These are phyloP conservation scores for Leptinotarsa undecemlineata DNA, from an alignment of 1,140 invertebrate genomes.

Conservation along the genomic window DNA sequence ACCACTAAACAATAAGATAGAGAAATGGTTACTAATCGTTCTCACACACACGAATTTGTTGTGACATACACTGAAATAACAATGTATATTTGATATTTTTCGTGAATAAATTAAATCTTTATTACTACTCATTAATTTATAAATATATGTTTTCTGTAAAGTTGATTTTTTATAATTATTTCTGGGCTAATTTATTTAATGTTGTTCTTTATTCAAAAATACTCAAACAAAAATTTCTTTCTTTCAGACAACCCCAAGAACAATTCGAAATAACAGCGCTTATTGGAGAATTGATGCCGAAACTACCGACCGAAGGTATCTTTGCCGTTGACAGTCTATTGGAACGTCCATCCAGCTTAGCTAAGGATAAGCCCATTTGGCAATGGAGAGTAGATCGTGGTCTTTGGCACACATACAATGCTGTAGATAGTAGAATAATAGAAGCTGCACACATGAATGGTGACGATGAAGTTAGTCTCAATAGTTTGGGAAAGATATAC, in stretches of 20 bases:
- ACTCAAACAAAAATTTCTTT: background rate
- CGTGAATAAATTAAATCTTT: no score
- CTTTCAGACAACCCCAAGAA: slow-evolving; percentile 84
- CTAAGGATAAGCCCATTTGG: slow-evolving; percentile 85
- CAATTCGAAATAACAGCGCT: slow-evolving; percentile 95
- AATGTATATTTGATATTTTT: no score
- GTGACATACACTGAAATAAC: no score
- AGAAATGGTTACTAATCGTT: no score
- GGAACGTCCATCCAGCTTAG: slow-evolving; percentile 68
- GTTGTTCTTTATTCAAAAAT: no score
- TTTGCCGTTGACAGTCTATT: slow-evolving; percentile 90
- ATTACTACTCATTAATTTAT: no score
- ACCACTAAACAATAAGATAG: no score
- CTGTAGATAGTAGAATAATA: slow-evolving; percentile 68
- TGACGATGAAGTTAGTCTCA: slow-evolving; percentile 92
- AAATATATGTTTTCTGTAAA: no score
- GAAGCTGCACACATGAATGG: slow-evolving; percentile 90
- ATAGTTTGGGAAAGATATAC: slow-evolving; percentile 88
- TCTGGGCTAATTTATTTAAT: no score
- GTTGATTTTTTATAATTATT: no score
- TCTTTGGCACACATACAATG: slow-evolving; percentile 69
- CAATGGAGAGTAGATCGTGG: slow-evolving; percentile 96
- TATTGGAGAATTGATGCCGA: slow-evolving; percentile 94
- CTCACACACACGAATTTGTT: no score
- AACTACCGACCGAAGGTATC: slow-evolving; percentile 87